Evolutionary conservation across 1,140 invertebrate genomes (phyloP), one percentile per base, ranked within the genome.

Genomic region (Glomeris maerens): DNA sequence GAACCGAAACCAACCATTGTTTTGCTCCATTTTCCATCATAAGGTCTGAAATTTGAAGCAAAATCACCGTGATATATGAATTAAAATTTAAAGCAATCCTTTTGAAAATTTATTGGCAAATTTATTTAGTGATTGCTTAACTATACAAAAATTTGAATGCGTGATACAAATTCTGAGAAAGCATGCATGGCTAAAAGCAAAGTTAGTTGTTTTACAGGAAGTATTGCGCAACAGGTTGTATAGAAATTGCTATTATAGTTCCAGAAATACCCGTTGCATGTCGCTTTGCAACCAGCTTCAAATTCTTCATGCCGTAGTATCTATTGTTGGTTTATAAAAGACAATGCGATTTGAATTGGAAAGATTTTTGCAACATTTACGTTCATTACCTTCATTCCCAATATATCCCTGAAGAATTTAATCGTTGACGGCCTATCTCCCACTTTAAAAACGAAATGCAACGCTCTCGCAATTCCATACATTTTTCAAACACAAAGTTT

Each of bases 1-100:
- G 84, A 78, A 1, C 94, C 94, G 75, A 95, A 98, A 10, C 94
- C 95, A 42, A 98, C 78, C 94, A 98, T 98, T 0, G 95, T 97
- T 72, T 98, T 98, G 62, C 89, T 95, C 95, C 95, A 98, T 57
- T 86, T 81, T 57, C 92, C 93, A 63, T 88, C 86, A 71, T 96
- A 98, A 17, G 91, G 91, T 36, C 89, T 90, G 61, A 45, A 67
- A 72, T 64, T 56, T 62, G 52, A 49, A 45, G 31, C 41, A 45
- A 53, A 45, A 52, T 47, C 10, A 39, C n/a, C n/a, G 5, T 42
- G 20, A 47, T 40, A 44, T 45, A 31, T 55, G 17, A 22, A 27
- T 4, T 17, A 26, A 22, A 45, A 50, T 13, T 22, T 10, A 49
- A n/a, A n/a, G n/a, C n/a, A n/a, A 49, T 4, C 25, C 20, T 46